A percentile compares a stretch with the other conserved stretches of the same genome.
Evolutionary conservation across 2,113 vertebrate species (phyloP).

Genomic region (Anser brachyrhynchus): DNA sequence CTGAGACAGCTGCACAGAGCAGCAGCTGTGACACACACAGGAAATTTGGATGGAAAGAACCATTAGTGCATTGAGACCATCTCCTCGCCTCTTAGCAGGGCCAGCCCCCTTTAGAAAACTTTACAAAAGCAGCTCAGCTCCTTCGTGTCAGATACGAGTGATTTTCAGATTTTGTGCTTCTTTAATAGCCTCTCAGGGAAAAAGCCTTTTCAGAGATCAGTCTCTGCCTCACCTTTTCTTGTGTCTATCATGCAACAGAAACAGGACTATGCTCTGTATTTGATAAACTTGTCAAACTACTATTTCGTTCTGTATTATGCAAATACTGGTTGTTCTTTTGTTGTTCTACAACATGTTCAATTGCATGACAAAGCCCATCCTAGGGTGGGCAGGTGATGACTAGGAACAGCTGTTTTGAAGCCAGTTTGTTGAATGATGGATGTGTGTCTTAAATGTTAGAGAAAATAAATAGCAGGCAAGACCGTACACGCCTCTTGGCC

Average conservation of each 20-base stretch:
- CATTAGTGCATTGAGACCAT: constrained; percentile 69
- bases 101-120: constrained; percentile 36
- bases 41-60: constrained; percentile 74
- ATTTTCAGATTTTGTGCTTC: background rate
- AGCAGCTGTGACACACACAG: constrained; percentile 71
- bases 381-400: background rate
- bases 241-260: background rate
- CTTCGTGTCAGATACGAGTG: background rate
- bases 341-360: background rate
- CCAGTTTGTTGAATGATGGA: background rate
- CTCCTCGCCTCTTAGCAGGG: constrained; percentile 26
- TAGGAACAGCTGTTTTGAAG: background rate
- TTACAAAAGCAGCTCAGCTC: constrained; percentile 32
- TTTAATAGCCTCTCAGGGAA: background rate
- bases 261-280: background rate
- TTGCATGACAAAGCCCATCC: background rate
- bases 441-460: background rate
- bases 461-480: constrained; percentile 1
- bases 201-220: background rate
- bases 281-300: background rate
- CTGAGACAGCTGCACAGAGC: constrained; percentile 62
- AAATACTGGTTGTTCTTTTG: background rate
- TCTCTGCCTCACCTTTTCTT: background rate
- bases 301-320: background rate
- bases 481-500: background rate